phyloP scores from a whole-genome alignment of 2,888 invertebrate genomes.

The Mantis religiosa region DNA sequence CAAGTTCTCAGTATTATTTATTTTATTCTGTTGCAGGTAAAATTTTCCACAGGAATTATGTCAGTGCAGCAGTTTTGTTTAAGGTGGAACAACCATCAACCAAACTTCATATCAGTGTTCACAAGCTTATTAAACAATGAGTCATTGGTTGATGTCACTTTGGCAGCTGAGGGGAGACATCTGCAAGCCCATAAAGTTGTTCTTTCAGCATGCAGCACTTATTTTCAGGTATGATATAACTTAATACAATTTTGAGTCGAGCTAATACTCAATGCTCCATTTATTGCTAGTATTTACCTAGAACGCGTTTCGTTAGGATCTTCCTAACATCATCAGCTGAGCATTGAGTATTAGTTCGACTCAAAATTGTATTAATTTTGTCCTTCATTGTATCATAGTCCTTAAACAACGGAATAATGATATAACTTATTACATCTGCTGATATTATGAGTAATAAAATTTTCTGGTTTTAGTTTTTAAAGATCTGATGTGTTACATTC shows the following conservation, averaged over 20 bases:
- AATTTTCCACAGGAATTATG: slow-evolving; percentile 43
- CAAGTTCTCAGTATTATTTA: background rate
- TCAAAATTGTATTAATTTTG: too few relatives aligned
- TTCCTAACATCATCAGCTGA: too few relatives aligned
- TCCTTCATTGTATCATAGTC: too few relatives aligned
- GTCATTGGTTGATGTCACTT: slow-evolving; percentile 81
- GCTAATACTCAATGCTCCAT: too few relatives aligned
- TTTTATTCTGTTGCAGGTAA: background rate
- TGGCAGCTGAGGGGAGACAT: slow-evolving; percentile 86
- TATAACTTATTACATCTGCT: background rate
- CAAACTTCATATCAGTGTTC: slow-evolving; percentile 87
- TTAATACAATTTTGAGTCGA: too few relatives aligned
- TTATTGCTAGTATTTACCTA: too few relatives aligned
- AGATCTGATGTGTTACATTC: too few relatives aligned
- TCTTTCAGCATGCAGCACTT: slow-evolving; percentile 86
- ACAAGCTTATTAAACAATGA: slow-evolving; percentile 78
- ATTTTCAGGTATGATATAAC: slow-evolving; percentile 68
- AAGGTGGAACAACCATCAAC: slow-evolving; percentile 91
- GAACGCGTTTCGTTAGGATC: too few relatives aligned
- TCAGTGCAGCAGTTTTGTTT: slow-evolving; percentile 73
- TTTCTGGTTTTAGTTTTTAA: too few relatives aligned
- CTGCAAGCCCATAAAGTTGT: slow-evolving; percentile 87
- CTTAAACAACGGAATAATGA: too few relatives aligned
- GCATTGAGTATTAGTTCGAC: too few relatives aligned
- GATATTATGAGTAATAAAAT: too few relatives aligned